These are phyloP conservation scores for Henricia sp. DNA, from an alignment of 53 echinoderm and acorn worm species.

Conservation along the genomic window DNA sequence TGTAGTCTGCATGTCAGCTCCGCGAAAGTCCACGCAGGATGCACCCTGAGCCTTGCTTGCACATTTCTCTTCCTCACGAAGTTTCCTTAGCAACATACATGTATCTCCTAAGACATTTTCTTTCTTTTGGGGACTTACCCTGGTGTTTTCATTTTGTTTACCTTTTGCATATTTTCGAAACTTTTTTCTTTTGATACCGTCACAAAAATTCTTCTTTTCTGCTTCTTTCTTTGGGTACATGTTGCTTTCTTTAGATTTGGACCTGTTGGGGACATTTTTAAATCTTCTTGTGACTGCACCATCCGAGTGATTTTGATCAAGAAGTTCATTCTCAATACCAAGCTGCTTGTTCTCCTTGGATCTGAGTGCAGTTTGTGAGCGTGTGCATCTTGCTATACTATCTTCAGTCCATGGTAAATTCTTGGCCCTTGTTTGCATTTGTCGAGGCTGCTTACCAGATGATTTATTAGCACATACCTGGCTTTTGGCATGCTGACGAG, in stretches of 20 bases:
- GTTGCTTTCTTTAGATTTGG: background rate
- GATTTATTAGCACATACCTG: background rate
- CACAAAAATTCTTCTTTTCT: constrained; percentile 13
- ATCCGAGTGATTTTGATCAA: background rate
- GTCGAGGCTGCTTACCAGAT: background rate
- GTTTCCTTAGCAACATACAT: background rate
- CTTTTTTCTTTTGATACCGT: background rate
- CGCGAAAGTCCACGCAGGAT: background rate
- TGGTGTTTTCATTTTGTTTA: background rate
- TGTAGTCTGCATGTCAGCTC: background rate
- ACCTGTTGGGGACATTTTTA: background rate
- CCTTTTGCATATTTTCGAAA: background rate
- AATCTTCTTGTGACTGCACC: background rate
- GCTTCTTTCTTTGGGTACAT: background rate
- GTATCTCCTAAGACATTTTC: background rate
- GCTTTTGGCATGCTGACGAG: background rate
- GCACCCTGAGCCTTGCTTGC: background rate
- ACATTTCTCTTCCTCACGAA: no score
- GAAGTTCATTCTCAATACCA: background rate
- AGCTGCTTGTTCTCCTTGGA: constrained; percentile 20
- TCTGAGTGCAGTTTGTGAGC: constrained; percentile 24
- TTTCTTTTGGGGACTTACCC: background rate
- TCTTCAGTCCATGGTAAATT: background rate
- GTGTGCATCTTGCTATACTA: background rate
- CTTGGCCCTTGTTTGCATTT: background rate